Percentiles rank a stretch among this genome's conserved stretches.
Evolutionary conservation across 2,888 invertebrate species (phyloP).

Genomic region (Bombyx huttoni): DNA sequence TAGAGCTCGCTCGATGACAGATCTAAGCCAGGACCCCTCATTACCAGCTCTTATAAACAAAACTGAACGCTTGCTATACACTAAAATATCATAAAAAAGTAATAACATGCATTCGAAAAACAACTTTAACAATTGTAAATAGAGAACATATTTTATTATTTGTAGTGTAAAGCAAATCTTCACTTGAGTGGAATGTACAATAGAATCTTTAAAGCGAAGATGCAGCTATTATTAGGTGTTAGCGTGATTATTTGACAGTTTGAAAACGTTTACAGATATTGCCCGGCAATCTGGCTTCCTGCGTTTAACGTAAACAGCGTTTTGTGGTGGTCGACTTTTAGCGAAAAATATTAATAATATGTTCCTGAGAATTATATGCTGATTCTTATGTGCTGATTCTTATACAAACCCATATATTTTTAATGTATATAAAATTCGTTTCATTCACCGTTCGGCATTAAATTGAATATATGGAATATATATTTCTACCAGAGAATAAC

Average conservation of each 20-base stretch:
- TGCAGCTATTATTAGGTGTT: constrained; percentile 68
- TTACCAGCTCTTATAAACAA: constrained; percentile 52
- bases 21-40: constrained; percentile 51
- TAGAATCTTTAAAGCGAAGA: constrained; percentile 57
- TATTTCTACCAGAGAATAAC: too few species aligned
- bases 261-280: constrained; percentile 72
- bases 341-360: constrained; percentile 40
- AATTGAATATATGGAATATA: neutral
- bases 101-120: constrained; percentile 14
- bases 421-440: neutral
- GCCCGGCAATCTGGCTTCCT: constrained; percentile 68
- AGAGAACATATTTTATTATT: constrained; percentile 11
- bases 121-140: constrained; percentile 16
- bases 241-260: constrained; percentile 69
- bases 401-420: neutral
- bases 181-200: constrained; percentile 38
- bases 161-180: constrained; percentile 20
- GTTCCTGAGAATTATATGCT: constrained; percentile 32
- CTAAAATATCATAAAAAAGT: constrained; percentile 49
- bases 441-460: neutral
- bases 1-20: constrained; percentile 47
- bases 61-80: constrained; percentile 32
- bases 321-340: constrained; percentile 36
- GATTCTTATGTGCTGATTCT: constrained; percentile 36
- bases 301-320: constrained; percentile 59